phyloP scores from a whole-genome alignment of 1,140 invertebrate genomes.

The Hesperophylax magnus region DNA sequence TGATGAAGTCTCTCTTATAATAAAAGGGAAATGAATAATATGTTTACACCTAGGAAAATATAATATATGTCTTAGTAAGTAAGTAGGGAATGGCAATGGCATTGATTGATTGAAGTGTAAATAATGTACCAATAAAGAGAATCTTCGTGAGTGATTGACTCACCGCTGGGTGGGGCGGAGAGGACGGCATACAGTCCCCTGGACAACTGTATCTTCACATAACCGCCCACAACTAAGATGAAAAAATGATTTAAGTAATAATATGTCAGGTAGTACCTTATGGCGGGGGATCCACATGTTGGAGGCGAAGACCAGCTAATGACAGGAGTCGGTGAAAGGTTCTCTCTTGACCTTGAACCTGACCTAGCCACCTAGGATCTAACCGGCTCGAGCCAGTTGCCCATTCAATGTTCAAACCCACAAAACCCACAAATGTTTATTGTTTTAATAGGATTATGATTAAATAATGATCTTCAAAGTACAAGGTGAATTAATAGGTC shows the following conservation, averaged over 20 bases:
- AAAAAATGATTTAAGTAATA: constrained; percentile 61
- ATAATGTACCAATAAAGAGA: constrained; percentile 14
- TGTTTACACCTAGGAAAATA: no score
- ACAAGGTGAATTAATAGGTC: constrained; percentile 10
- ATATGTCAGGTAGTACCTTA: constrained; percentile 69
- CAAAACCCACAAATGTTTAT: constrained; percentile 15
- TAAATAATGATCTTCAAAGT: no score
- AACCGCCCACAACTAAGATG: constrained; percentile 61
- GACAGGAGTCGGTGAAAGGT: constrained; percentile 63
- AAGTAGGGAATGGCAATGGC: no score
- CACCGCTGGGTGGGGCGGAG: constrained; percentile 48
- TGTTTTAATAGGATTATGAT: background rate
- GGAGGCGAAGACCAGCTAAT: constrained; percentile 60
- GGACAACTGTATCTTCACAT: constrained; percentile 54
- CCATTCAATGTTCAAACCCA: background rate
- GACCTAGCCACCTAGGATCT: constrained; percentile 70
- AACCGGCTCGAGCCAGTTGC: constrained; percentile 68
- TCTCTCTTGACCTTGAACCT: constrained; percentile 72
- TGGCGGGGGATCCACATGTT: constrained; percentile 65
- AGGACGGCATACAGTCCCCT: constrained; percentile 45
- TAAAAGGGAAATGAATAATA: no score
- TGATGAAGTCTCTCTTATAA: no score
- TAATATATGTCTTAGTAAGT: no score
- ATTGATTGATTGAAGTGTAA: background rate
- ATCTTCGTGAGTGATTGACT: constrained; percentile 42